Percentiles rank a stretch among this genome's conserved stretches.
These are phyloP conservation scores for Drosophila melanica DNA, from an alignment of 1,140 invertebrate genomes.

Conservation along the genomic window DNA sequence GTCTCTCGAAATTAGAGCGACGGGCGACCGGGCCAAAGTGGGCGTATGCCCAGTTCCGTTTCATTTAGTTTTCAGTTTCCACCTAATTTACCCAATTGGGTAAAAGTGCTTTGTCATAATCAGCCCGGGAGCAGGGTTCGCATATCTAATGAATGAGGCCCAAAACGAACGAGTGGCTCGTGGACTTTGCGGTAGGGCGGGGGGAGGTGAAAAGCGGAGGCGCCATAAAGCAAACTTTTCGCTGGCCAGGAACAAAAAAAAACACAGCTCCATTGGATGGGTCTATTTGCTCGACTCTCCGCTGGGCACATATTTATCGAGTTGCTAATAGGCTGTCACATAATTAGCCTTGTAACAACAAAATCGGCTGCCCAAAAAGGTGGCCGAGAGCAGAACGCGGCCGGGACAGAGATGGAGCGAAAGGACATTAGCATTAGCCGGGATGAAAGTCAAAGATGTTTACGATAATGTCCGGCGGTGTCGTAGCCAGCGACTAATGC, in stretches of 20 bases:
- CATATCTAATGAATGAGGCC: constrained; percentile 76
- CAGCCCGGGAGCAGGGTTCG: constrained; percentile 80
- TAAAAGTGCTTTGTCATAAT: constrained; percentile 82
- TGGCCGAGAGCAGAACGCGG: constrained; percentile 16
- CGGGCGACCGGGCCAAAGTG: constrained; percentile 52
- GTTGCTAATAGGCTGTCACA: constrained; percentile 82
- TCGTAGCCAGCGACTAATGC: constrained; percentile 56
- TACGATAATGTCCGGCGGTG: constrained; percentile 67
- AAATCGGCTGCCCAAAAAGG: constrained; percentile 62
- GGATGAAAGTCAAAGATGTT: constrained; percentile 73
- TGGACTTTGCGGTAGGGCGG: too few species aligned
- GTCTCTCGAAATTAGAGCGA: constrained; percentile 72
- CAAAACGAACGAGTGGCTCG: constrained; percentile 28
- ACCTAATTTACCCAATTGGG: constrained; percentile 82
- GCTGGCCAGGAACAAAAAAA: constrained; percentile 19
- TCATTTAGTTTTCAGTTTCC: constrained; percentile 82
- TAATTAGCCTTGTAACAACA: constrained; percentile 76
- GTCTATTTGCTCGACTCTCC: constrained; percentile 50
- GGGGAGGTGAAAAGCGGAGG: constrained; percentile 2
- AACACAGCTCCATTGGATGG: constrained; percentile 35
- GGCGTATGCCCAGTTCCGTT: constrained; percentile 77
- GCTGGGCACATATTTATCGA: constrained; percentile 81
- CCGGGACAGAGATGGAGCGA: constrained; percentile 21
- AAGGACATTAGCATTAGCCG: constrained; percentile 72
- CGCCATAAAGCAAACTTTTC: constrained; percentile 63